Evolutionary conservation across 2,888 invertebrate genomes (phyloP), one percentile per base, ranked within the genome.

Genomic region (Lasioglossum oenotherae): DNA sequence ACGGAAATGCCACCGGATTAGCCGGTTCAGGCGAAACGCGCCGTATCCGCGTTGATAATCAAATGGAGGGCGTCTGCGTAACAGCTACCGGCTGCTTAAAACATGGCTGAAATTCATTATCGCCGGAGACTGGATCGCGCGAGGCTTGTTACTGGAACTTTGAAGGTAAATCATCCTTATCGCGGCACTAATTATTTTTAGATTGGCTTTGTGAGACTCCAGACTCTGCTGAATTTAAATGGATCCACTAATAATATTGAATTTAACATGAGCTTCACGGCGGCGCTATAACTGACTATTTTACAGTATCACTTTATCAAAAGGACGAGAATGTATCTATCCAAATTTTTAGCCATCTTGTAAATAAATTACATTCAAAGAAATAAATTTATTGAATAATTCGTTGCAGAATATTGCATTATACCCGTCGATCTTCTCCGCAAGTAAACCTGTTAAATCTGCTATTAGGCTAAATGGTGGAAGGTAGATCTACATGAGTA

Each of bases 1-100:
- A 57, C 38, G 49, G 87, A 71, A 86, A 84, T 60, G 69, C 80
- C 23, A 27, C 31, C 38, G 82, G 91, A 91, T 91, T 91, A 90
- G 69, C 49, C 23, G 81, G 82, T 80, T 88, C 82, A 86, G 67
- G 76, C 49, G 81, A 78, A 85, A 84, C 41, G 49, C 69, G 41
- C 4, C 71, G 38, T 35, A 69, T 23, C 49, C 74, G 19, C n/a
- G 73, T 74, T 78, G 86, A 78, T 82, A 82, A 86, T 82, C 79
- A 60, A 74, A 80, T 75, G 57, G 60, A 81, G 78, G 31, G 79
- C 75, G 82, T 77, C 80, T 87, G 16, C 16, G 64, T 64, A 78
- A 78, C 81, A 76, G 27, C 74, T 19, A 71, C 27, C 23, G 80
- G 75, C 80, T 53, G 69, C 10, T 77, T 77, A 67, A 67, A 49